These are phyloP conservation scores for Eulemur macaco DNA, from an alignment of 2,113 vertebrate genomes.

Conservation along the genomic window DNA sequence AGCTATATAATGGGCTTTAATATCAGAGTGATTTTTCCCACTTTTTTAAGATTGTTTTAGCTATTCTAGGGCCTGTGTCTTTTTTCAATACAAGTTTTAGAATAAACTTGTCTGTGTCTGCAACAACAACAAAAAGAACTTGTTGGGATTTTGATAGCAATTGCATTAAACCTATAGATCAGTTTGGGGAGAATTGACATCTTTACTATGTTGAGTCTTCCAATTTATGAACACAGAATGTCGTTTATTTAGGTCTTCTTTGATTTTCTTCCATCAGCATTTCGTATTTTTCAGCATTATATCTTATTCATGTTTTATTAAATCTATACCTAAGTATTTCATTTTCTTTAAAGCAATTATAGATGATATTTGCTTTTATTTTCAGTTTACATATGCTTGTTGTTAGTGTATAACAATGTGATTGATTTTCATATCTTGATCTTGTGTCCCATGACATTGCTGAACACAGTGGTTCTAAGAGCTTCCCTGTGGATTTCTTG, in stretches of 20 bases:
- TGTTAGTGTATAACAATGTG: neutral
- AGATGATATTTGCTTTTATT: neutral
- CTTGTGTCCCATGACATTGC: neutral
- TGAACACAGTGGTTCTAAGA: neutral
- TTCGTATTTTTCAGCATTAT: neutral
- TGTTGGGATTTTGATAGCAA: neutral
- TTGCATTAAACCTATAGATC: neutral
- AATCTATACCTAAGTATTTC: neutral
- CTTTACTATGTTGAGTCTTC: neutral
- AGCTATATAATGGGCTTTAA: neutral
- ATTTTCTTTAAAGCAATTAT: neutral
- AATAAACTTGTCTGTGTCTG: neutral
- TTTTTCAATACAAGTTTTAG: neutral
- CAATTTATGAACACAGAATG: neutral
- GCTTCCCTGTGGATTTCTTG: neutral
- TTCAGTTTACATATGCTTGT: neutral
- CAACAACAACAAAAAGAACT: neutral
- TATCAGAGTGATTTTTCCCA: neutral
- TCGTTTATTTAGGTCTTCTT: neutral
- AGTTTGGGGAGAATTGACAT: neutral
- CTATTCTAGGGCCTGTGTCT: neutral
- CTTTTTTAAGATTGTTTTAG: neutral
- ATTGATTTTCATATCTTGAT: neutral
- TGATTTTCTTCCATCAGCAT: neutral
- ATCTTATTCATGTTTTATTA: neutral